phyloP scores from a whole-genome alignment of 2,113 vertebrate genomes.

The Ophiodon elongatus region DNA sequence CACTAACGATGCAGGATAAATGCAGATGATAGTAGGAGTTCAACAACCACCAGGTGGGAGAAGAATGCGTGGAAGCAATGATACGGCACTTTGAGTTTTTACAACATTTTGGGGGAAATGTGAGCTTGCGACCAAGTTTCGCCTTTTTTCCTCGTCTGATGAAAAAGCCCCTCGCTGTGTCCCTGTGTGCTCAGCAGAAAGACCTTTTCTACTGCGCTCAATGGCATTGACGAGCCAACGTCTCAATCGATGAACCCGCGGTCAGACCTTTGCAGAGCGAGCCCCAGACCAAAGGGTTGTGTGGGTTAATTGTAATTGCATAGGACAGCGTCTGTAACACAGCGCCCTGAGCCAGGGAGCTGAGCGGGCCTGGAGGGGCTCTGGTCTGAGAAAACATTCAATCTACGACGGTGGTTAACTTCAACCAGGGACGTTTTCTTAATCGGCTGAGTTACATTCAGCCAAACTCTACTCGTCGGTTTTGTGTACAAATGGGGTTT shows the following conservation, averaged over 20 bases:
- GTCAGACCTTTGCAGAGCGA: conserved; percentile 67
- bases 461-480: background rate
- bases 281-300: conserved; percentile 56
- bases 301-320: conserved; percentile 77
- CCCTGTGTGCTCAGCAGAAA: conserved; percentile 60
- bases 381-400: conserved; percentile 33
- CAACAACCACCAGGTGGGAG: background rate
- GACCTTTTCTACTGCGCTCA: conserved; percentile 61
- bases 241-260: conserved; percentile 63
- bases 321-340: conserved; percentile 69
- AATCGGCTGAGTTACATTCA: background rate
- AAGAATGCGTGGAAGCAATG: background rate
- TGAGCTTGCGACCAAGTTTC: conserved; percentile 14
- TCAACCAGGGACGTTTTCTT: background rate
- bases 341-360: conserved; percentile 42
- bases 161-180: conserved; percentile 42
- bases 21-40: conserved; percentile 1
- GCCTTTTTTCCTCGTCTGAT: conserved; percentile 16
- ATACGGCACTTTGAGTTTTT: background rate
- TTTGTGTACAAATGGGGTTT: background rate
- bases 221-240: conserved; percentile 65
- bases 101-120: background rate
- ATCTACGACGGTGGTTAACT: conserved; percentile 44
- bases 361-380: conserved; percentile 30
- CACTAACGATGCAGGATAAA: conserved; percentile 17